Conservation (phyloP, 2,797 vertebrate species). For the Pipistrellus pygmaeus region DNA sequence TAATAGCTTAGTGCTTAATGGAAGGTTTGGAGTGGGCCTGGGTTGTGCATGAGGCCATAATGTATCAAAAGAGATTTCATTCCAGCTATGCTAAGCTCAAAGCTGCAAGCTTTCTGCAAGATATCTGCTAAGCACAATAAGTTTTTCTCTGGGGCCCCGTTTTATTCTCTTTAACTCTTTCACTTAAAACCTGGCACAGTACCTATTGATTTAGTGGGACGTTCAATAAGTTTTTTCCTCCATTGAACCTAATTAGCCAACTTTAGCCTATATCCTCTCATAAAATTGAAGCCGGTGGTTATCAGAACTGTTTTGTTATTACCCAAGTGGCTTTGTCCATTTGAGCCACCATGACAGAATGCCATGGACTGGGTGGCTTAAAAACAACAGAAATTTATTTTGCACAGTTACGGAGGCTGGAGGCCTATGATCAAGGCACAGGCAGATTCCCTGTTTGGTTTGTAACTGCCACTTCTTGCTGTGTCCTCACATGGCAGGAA, state of each 20-base stretch:
- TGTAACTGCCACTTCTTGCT: neutral
- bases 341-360: neutral
- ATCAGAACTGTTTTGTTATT: constrained; percentile 29
- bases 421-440: neutral
- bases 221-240: neutral
- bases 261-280: neutral
- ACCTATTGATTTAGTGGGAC: neutral
- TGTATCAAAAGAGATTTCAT: too few species aligned
- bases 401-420: neutral
- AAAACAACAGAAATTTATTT: constrained; percentile 31
- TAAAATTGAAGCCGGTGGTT: neutral
- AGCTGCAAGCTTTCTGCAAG: too few species aligned
- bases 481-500: neutral
- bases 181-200: neutral
- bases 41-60: too few species aligned
- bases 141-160: too few species aligned
- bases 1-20: neutral
- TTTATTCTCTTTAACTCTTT: too few species aligned
- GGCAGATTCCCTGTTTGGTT: neutral
- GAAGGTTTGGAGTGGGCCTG: too few species aligned
- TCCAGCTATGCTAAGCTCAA: too few species aligned
- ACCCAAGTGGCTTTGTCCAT: neutral
- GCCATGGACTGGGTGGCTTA: neutral
- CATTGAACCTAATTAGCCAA: neutral
- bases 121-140: too few species aligned